A percentile compares a stretch with the other conserved stretches of the same genome.
Conservation (phyloP, 2,888 invertebrate genomes). For the Nomada fucata region DNA sequence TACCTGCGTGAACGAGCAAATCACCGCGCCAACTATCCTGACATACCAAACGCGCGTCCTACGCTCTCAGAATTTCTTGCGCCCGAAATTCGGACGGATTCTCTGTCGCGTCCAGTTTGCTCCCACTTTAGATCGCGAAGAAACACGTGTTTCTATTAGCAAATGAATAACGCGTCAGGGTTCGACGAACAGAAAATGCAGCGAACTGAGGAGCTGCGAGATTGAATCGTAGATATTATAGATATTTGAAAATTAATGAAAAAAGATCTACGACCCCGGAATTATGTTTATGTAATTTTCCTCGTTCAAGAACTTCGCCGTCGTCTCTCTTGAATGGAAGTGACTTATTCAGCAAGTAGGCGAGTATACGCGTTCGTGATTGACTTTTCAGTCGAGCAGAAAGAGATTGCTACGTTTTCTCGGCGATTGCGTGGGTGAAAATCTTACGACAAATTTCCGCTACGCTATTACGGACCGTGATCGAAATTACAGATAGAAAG, state of each 20-base stretch:
- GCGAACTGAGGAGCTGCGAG: too few species aligned
- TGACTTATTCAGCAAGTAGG: conserved; percentile 12
- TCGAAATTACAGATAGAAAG: conserved; percentile 20
- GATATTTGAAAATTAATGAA: neutral
- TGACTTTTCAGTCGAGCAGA: conserved; percentile 46
- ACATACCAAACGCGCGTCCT: conserved; percentile 1
- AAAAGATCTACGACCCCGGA: neutral
- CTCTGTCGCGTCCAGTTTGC: too few species aligned
- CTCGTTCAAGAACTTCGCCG: neutral
- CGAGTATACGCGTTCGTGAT: conserved; percentile 40
- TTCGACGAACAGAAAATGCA: too few species aligned
- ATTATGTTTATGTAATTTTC: neutral
- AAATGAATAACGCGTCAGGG: too few species aligned
- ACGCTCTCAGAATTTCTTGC: neutral
- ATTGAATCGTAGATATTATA: too few species aligned
- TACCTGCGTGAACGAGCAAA: conserved; percentile 54
- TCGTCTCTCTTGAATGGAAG: conserved; percentile 24
- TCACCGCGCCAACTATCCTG: conserved; percentile 33
- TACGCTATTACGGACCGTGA: conserved; percentile 3
- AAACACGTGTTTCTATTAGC: too few species aligned
- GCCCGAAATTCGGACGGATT: neutral
- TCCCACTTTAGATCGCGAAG: too few species aligned
- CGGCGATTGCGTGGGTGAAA: conserved; percentile 54
- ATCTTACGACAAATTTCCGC: conserved; percentile 52
- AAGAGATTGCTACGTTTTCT: conserved; percentile 49